Evolutionary conservation across 2,888 invertebrate species (phyloP).

Genomic region (Brachyptera risi): DNA sequence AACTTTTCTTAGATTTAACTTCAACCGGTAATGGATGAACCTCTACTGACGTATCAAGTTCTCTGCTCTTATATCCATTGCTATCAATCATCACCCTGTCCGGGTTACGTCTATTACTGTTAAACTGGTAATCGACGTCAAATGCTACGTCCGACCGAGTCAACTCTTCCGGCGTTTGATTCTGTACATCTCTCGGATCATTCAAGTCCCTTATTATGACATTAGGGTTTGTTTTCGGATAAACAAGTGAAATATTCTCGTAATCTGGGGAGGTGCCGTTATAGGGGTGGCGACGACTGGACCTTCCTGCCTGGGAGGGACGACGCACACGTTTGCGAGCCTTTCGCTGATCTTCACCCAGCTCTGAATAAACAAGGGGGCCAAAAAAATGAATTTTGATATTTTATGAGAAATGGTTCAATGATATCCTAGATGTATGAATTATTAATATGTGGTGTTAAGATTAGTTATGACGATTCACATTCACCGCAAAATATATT

Average conservation of each 20-base stretch:
- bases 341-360: constrained; percentile 42
- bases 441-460: constrained; percentile 10
- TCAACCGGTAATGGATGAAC: neutral
- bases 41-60: neutral
- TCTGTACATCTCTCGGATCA: neutral
- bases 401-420: neutral
- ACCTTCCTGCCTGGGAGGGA: constrained; percentile 41
- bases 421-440: neutral
- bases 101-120: neutral
- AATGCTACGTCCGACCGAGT: constrained; percentile 43
- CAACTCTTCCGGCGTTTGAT: constrained; percentile 28
- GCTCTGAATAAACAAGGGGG: constrained; percentile 39
- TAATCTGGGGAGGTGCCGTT: constrained; percentile 21
- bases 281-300: constrained; percentile 23
- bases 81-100: no score
- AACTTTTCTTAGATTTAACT: neutral
- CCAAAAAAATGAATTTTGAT: constrained; percentile 9
- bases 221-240: constrained; percentile 15
- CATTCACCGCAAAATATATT: neutral
- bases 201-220: constrained; percentile 2
- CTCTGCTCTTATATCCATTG: no score
- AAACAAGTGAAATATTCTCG: constrained; percentile 21
- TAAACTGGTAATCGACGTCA: constrained; percentile 37
- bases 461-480: constrained; percentile 4
- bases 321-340: constrained; percentile 44